Percentiles rank a stretch among this genome's conserved stretches.
Conservation (phyloP, 2,888 invertebrate genomes). For the Platycnemis pennipes region DNA sequence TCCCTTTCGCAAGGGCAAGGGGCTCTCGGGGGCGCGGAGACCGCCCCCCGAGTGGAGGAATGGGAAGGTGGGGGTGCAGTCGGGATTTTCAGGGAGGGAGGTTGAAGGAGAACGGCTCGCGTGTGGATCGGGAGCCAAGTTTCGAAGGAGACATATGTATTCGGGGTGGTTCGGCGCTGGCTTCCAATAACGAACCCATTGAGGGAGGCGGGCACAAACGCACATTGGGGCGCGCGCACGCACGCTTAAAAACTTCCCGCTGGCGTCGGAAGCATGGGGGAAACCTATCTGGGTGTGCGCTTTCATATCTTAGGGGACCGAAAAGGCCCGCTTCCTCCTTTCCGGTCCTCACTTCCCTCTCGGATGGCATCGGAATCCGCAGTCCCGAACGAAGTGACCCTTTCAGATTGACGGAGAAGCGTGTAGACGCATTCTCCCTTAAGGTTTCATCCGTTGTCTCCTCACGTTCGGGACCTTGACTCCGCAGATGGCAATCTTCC, state of each 20-base stretch:
- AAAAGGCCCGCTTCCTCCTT: no score
- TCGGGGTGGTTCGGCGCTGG: slow-evolving; percentile 29
- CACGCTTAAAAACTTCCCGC: not conserved
- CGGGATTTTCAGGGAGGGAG: not conserved
- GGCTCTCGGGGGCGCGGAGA: no score
- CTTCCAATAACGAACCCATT: slow-evolving; percentile 64
- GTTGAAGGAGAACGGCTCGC: not conserved
- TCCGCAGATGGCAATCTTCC: no score
- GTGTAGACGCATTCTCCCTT: no score
- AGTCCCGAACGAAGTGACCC: no score
- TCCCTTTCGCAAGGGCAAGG: no score
- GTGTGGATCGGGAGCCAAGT: not conserved
- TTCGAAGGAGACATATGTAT: slow-evolving; percentile 38
- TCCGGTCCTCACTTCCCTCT: no score
- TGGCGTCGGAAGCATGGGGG: not conserved
- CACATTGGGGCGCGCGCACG: not conserved
- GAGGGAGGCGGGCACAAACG: not conserved
- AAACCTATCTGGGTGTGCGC: not conserved
- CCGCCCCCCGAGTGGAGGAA: no score
- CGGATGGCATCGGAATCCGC: no score
- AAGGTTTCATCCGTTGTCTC: no score
- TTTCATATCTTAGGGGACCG: not conserved
- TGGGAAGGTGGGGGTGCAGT: not conserved
- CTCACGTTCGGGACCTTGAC: no score
- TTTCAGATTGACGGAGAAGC: no score